Evolutionary conservation across 2,888 invertebrate species (phyloP).

Genomic region (Cotesia congregata): DNA sequence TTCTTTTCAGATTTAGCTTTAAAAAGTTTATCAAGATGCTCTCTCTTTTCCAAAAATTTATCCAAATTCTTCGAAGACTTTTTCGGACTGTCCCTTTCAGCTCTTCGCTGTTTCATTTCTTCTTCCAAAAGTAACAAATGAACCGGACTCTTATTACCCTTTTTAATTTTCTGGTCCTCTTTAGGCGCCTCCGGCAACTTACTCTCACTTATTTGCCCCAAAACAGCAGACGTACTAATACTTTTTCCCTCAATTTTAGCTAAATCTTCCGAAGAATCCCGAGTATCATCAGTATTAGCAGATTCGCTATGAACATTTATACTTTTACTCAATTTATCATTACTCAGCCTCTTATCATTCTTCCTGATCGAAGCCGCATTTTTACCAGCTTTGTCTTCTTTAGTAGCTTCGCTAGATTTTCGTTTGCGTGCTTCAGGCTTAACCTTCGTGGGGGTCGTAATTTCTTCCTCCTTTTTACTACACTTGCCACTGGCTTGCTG

Average conservation of each 20-base stretch:
- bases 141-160: conserved; percentile 57
- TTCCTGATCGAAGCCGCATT: conserved; percentile 65
- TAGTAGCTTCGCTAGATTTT: conserved; percentile 65
- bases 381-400: conserved; percentile 64
- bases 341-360: conserved; percentile 63
- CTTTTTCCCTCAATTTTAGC: conserved; percentile 19
- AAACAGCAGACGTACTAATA: conserved; percentile 33
- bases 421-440: conserved; percentile 66
- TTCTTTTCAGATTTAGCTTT: conserved; percentile 51
- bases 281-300: conserved; percentile 27
- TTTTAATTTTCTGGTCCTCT: conserved; percentile 59
- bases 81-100: conserved; percentile 73
- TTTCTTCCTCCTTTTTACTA: conserved; percentile 61
- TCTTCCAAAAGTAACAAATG: conserved; percentile 65
- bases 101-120: conserved; percentile 68
- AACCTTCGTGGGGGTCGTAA: conserved; percentile 64
- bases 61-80: conserved; percentile 75
- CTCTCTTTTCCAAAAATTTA: conserved; percentile 73
- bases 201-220: conserved; percentile 37
- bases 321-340: conserved; percentile 48
- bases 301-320: conserved; percentile 21
- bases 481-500: conserved; percentile 64
- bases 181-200: conserved; percentile 46
- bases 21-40: conserved; percentile 68
- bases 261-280: conserved; percentile 43